phyloP scores from a whole-genome alignment of 1,140 invertebrate species.

The Tachypleus tridentatus region DNA sequence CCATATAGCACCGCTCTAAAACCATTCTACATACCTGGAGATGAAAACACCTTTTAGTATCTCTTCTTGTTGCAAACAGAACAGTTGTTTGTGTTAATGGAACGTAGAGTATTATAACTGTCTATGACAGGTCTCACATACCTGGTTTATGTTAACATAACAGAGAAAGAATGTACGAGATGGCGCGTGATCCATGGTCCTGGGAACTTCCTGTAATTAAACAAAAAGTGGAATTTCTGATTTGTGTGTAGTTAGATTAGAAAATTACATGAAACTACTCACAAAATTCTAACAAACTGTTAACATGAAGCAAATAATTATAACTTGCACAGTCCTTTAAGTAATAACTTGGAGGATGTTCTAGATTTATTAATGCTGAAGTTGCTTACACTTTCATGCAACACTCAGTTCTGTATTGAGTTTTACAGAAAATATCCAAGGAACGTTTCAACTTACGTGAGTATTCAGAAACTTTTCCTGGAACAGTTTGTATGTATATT shows the following conservation, averaged over 20 bases:
- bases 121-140: conserved; percentile 15
- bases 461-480: conserved; percentile 64
- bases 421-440: not conserved
- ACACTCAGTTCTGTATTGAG: not conserved
- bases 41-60: conserved; percentile 3
- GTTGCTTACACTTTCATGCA: not conserved
- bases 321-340: not conserved
- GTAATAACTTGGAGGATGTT: not conserved
- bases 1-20: conserved; percentile 59
- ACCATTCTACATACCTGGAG: conserved; percentile 55
- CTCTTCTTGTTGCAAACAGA: not conserved
- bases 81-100: not conserved
- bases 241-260: too few relatives aligned
- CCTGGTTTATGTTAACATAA: conserved; percentile 47
- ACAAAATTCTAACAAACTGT: not conserved
- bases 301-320: conserved; percentile 1
- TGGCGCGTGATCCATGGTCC: conserved; percentile 42
- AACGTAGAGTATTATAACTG: too few relatives aligned
- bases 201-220: conserved; percentile 48
- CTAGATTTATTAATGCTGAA: not conserved
- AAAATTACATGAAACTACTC: not conserved
- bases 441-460: conserved; percentile 8
- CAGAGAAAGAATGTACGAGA: conserved; percentile 62
- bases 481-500: conserved; percentile 61
- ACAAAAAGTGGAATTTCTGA: not conserved